These are phyloP conservation scores for Drosophila nigrodunni DNA, from an alignment of 1,140 invertebrate species.

Conservation along the genomic window DNA sequence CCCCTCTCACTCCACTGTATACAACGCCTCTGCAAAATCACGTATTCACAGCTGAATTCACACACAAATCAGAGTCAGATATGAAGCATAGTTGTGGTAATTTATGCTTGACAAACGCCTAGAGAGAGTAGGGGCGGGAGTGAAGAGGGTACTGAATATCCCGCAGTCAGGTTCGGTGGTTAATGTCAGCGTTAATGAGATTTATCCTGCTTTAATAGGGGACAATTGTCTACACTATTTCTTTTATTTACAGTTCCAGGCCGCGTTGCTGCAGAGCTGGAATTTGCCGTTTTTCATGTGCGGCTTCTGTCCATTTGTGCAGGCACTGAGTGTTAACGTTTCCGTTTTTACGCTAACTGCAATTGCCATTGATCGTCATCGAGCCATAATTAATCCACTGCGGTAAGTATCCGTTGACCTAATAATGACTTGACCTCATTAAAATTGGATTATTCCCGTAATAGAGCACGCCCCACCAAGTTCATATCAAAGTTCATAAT, in stretches of 20 bases:
- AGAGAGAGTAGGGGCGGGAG: neutral
- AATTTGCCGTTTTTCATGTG: constrained; percentile 94
- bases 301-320: constrained; percentile 92
- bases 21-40: constrained; percentile 19
- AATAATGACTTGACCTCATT: constrained; percentile 25
- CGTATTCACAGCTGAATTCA: neutral
- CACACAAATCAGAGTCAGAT: neutral
- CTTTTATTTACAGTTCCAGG: constrained; percentile 89
- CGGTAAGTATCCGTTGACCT: constrained; percentile 85
- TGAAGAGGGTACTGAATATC: constrained; percentile 14
- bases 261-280: constrained; percentile 92
- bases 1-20: too few species aligned
- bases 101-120: constrained; percentile 26
- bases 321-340: constrained; percentile 91
- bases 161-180: neutral
- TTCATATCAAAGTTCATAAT: constrained; percentile 89
- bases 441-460: constrained; percentile 13
- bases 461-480: constrained; percentile 89
- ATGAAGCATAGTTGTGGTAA: constrained; percentile 28
- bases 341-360: constrained; percentile 93
- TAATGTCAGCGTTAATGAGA: constrained; percentile 48
- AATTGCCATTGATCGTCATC: constrained; percentile 91
- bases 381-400: constrained; percentile 89
- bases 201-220: constrained; percentile 37
- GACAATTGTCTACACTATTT: neutral